Base-by-base conservation (phyloP, 2,797 vertebrate genomes). In the Manis javanica region DNA sequence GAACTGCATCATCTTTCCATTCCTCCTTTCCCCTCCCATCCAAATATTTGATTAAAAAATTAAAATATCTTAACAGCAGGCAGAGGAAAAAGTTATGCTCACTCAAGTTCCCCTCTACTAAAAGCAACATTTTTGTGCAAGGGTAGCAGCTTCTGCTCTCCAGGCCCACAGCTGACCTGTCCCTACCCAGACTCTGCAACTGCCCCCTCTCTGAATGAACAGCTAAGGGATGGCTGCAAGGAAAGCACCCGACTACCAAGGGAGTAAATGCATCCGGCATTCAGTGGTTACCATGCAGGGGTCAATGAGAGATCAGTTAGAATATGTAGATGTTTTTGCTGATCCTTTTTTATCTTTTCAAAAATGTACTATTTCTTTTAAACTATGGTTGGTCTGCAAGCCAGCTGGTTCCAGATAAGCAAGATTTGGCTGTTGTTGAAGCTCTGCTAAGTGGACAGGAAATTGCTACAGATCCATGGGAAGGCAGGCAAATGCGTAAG, bases 111-210 rank as follows among this genome's bases (percentile, higher is more conserved):
- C 68, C 59, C 31, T 83, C 53, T 24, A 46, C 72, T 72, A 49
- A 75, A 82, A 89, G 68, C 34, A 93, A 71, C 55, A n/a, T 53
- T 87, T 91, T 26, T 90, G 39, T 81, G 29, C 53, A 42, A 79
- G 49, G 31, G 8, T 11, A 42, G 26, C 31, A 37, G 39, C 53
- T 14, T 92, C 71, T 82, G 24, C n/a, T 91, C 57, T 86, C 66
- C 49, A 75, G 66, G 66, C 63, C 37, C 77, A 49, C 63, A 46
- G 34, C 39, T n/a, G 55, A 23, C 37, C 87, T 51, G 29, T 34
- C 10, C 42, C 79, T 7, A 12, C 39, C 24, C 31, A n/a, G 31
- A 39, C n/a, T n/a, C 72, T 66, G 42, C 19, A 55, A 39, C 21
- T 4, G 2, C 7, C 7, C 34, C 19, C 46, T 51, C 57, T 31